These are phyloP conservation scores for Pristionchus fissidentatus DNA, from an alignment of 2,888 invertebrate genomes.

Conservation along the genomic window DNA sequence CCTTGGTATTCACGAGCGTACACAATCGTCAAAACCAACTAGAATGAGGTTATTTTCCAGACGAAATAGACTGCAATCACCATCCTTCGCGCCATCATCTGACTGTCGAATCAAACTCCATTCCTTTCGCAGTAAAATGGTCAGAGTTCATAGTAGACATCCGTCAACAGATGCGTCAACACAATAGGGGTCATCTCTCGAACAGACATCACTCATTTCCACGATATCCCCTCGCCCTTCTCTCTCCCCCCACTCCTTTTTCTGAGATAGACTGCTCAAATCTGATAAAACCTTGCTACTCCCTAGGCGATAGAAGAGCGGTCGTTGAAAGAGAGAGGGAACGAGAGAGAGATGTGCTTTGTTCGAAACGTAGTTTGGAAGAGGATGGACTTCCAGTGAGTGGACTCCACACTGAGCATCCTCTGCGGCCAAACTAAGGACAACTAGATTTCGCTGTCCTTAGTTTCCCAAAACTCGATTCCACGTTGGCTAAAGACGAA, in stretches of 20 bases:
- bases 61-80: no score
- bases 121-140: no score
- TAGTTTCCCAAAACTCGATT: conserved; percentile 21
- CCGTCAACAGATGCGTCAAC: no score
- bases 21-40: no score
- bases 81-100: no score
- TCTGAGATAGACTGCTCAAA: background rate
- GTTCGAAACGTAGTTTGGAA: background rate
- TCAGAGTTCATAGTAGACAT: no score
- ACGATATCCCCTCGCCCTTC: background rate
- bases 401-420: background rate
- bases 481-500: background rate
- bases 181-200: no score
- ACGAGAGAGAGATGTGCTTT: background rate
- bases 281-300: conserved; percentile 14
- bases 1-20: no score
- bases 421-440: background rate
- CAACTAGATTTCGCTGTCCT: conserved; percentile 18
- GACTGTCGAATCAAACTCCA: no score
- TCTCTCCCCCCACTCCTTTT: background rate
- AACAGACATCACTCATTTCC: background rate
- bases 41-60: no score
- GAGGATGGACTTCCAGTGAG: background rate
- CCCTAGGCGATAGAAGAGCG: background rate
- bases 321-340: background rate